A percentile compares a stretch with the other conserved stretches of the same genome.
Conservation (phyloP, 2,113 vertebrate species). For the Sinocyclocheilus maitianheensis region DNA sequence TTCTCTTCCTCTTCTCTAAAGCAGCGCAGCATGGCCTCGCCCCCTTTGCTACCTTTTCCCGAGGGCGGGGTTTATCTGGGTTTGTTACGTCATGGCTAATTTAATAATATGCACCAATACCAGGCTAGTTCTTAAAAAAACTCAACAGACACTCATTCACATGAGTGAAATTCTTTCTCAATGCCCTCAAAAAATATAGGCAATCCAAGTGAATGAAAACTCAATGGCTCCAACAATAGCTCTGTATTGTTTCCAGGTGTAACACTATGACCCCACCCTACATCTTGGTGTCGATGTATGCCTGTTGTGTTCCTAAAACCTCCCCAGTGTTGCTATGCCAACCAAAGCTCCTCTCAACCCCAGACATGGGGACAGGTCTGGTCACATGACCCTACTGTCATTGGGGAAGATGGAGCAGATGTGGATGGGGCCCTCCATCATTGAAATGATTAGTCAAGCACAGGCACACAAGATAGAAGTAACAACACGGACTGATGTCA, state of each 20-base stretch:
- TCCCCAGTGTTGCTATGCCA: constrained; percentile 55
- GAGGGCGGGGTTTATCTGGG: too few species aligned
- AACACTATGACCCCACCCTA: constrained; percentile 22
- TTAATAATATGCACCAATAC: neutral
- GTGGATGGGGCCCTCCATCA: constrained; percentile 21
- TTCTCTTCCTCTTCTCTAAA: too few species aligned
- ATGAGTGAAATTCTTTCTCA: neutral
- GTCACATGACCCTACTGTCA: constrained; percentile 54
- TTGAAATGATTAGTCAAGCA: constrained; percentile 42
- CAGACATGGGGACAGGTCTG: constrained; percentile 47
- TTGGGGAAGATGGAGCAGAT: constrained; percentile 45
- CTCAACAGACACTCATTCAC: neutral
- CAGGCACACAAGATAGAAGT: constrained; percentile 26
- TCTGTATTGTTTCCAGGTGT: neutral
- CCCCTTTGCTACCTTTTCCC: too few species aligned
- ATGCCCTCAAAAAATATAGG: neutral
- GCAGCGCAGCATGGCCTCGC: too few species aligned
- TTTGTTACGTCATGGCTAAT: too few species aligned
- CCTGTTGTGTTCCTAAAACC: constrained; percentile 42
- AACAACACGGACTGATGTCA: neutral
- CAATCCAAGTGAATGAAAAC: neutral
- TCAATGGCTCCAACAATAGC: neutral
- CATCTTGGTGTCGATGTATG: constrained; percentile 39
- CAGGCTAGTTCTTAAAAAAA: neutral
- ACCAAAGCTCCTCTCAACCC: constrained; percentile 53